Conservation (phyloP, 2,888 invertebrate genomes). For the Macropis europaea region DNA sequence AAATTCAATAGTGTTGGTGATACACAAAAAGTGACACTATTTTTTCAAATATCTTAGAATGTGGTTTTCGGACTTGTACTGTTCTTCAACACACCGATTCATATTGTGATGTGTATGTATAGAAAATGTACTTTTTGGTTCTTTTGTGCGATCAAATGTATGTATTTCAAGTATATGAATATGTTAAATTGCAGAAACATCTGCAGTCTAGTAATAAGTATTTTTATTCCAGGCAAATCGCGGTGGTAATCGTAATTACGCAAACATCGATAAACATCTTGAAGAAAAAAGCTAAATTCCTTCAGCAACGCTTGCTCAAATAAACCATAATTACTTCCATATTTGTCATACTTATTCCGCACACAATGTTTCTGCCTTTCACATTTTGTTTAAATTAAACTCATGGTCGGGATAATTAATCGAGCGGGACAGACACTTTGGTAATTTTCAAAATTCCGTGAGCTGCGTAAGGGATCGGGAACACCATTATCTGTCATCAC, state of each 20-base stretch:
- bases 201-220: not conserved
- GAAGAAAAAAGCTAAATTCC: not conserved
- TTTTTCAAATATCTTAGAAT: no score
- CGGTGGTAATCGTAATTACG: not conserved
- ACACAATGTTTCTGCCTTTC: not conserved
- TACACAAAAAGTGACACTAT: no score
- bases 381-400: not conserved
- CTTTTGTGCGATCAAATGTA: no score
- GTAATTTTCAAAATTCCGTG: not conserved
- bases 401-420: not conserved
- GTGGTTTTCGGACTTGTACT: no score
- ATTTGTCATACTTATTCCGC: not conserved
- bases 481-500: not conserved
- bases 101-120: no score
- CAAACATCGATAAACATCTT: not conserved
- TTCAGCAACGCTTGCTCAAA: not conserved
- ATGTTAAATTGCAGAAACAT: no score
- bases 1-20: no score
- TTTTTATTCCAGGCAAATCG: not conserved
- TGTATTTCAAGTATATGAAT: no score
- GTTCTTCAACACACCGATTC: no score
- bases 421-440: not conserved
- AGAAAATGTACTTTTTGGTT: no score
- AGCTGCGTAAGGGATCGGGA: no score
- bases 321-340: not conserved